Conservation (phyloP, 1,140 invertebrate genomes). For the Ctenoplectra terminalis region DNA sequence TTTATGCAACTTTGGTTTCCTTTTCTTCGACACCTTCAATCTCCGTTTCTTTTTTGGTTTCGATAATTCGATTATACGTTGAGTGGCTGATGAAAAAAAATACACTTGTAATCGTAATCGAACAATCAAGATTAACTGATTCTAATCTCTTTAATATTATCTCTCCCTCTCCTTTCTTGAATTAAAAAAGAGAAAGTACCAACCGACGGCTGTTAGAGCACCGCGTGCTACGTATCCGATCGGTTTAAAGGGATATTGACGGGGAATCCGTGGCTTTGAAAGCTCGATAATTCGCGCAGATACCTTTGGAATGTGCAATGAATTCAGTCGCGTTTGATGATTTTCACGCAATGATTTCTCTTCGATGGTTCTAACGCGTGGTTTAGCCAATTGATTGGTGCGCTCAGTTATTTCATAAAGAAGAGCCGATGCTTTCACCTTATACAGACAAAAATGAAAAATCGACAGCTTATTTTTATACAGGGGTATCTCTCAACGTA, state of each 20-base stretch:
- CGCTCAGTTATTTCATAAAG: constrained; percentile 62
- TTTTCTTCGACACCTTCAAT: not conserved
- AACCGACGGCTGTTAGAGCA: constrained; percentile 52
- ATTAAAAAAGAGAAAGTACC: not conserved
- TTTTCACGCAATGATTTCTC: not conserved
- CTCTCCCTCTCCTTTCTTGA: too few relatives aligned
- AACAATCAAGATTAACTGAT: too few relatives aligned
- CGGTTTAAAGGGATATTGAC: constrained; percentile 14
- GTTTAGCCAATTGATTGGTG: constrained; percentile 51
- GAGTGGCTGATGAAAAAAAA: constrained; percentile 34
- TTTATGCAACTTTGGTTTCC: not conserved
- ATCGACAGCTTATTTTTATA: too few relatives aligned
- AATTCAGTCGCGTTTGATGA: not conserved
- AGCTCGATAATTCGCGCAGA: constrained; percentile 44
- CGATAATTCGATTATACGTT: constrained; percentile 61
- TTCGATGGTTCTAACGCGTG: constrained; percentile 14
- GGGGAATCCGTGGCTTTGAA: constrained; percentile 38
- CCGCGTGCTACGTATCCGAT: constrained; percentile 29
- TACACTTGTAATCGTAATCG: not conserved
- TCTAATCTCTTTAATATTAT: too few relatives aligned
- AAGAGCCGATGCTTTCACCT: constrained; percentile 54
- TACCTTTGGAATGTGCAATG: constrained; percentile 11
- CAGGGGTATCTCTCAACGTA: too few relatives aligned
- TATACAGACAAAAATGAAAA: too few relatives aligned
- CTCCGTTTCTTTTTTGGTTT: constrained; percentile 38